Base-by-base conservation (phyloP, 2,888 invertebrate species). In the Plebejus anna region DNA sequence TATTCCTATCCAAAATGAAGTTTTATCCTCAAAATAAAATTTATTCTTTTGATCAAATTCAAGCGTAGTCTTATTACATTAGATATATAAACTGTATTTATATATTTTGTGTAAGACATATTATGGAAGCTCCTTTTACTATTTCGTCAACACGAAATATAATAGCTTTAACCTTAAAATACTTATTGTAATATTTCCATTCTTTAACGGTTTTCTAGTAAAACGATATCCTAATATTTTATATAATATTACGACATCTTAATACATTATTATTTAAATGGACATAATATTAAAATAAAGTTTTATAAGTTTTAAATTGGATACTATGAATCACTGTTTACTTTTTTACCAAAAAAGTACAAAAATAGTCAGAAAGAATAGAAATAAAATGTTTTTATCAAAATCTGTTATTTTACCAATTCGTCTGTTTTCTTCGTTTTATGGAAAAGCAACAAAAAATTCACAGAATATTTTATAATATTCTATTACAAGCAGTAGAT, bases 71-170 rank as follows among this genome's bases (percentile, higher is more conserved):
- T 90, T 85, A 86, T 89, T 86, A 90, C 90, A 90, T 84, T 83
- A 86, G 85, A 91, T 91, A 93, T 94, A 93, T 91, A 93, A 90
- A 83, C 79, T 78, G 82, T 84, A 87, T 87, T 89, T 91, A 92
- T 92, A 93, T 91, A 93, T 86, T 86, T 85, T 89, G 89, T 88
- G 85, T 88, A 88, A 85, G 91, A 79, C 82, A 78, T 79, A 38
- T 9, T 47, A 81, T 80, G 76, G 80, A 84, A 88, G 89, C 87
- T 87, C 86, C 84, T 82, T 78, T 82, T 82, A 81, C 82, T 88
- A 90, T 87, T 94, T 94, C 92, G 92, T 85, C 75, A 79, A 78
- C 75, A 82, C 93, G 93, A 94, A 93, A 91, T 87, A 90, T 84
- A 84, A 89, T 85, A 89, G 88, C 87, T 86, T 79, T 82, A 76